Evolutionary conservation across 2,797 vertebrate genomes (phyloP).

Genomic region (Coluber constrictor): DNA sequence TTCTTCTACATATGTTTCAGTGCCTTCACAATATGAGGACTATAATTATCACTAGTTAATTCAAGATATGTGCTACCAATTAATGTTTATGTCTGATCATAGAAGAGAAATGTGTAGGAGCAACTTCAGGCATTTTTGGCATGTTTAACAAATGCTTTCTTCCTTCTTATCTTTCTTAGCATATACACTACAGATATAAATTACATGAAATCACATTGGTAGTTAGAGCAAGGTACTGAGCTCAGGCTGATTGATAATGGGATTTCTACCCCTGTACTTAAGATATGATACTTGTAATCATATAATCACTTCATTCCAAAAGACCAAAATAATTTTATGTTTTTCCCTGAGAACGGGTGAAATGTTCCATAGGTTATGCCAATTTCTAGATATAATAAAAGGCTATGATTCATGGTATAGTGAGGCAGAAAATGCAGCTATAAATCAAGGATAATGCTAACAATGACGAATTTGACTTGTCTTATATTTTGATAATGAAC

Average conservation of each 20-base stretch:
- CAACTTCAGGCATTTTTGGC: conserved; percentile 21
- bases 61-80: conserved; percentile 1
- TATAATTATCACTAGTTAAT: conserved; percentile 5
- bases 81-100: conserved; percentile 6
- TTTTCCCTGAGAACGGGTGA: conserved; percentile 8
- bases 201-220: conserved; percentile 27
- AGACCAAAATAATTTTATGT: conserved; percentile 22
- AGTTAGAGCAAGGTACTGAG: background rate
- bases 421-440: background rate
- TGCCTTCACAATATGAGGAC: background rate
- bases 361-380: background rate
- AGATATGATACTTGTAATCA: conserved; percentile 30
- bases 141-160: conserved; percentile 28
- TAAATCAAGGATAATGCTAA: background rate
- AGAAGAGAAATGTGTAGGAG: conserved; percentile 11
- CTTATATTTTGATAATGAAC: background rate
- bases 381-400: conserved; percentile 11
- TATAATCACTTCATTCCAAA: conserved; percentile 16
- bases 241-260: background rate
- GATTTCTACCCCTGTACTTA: conserved; percentile 29
- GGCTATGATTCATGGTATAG: background rate
- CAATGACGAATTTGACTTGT: background rate
- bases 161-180: conserved; percentile 22
- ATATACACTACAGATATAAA: conserved; percentile 14
- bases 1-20: conserved; percentile 23